These are phyloP conservation scores for Andricus curvator DNA, from an alignment of 2,888 invertebrate species.

Conservation along the genomic window DNA sequence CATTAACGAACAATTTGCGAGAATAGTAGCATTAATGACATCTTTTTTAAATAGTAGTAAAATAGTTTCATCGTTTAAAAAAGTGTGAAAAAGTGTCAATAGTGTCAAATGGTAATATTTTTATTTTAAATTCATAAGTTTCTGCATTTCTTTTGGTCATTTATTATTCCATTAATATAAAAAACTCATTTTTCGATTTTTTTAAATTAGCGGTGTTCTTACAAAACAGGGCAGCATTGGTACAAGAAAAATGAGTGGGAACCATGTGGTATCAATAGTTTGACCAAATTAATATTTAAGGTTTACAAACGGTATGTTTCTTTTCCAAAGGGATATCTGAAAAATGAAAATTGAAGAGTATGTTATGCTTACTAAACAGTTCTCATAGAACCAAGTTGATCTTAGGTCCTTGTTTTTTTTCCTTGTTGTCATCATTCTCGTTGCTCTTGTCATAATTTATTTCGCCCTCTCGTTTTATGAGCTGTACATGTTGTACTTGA, in stretches of 20 bases:
- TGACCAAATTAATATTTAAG: neutral
- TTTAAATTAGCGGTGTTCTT: too few relatives aligned
- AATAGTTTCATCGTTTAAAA: too few relatives aligned
- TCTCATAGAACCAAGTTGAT: conserved; percentile 25
- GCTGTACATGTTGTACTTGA: conserved; percentile 49
- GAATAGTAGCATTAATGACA: too few relatives aligned
- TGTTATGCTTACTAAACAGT: conserved; percentile 45
- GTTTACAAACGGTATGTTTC: neutral
- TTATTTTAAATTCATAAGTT: too few relatives aligned
- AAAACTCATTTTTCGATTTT: too few relatives aligned
- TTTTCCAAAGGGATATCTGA: neutral
- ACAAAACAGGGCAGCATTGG: neutral
- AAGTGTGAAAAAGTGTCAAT: too few relatives aligned
- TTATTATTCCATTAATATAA: too few relatives aligned
- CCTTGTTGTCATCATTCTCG: conserved; percentile 44
- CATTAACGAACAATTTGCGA: too few relatives aligned
- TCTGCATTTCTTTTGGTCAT: too few relatives aligned
- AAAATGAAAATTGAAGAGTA: conserved; percentile 40
- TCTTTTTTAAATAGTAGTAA: too few relatives aligned
- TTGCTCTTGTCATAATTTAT: conserved; percentile 42
- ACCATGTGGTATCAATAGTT: neutral
- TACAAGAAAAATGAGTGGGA: neutral
- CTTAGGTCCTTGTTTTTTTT: conserved; percentile 2
- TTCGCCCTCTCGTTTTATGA: conserved; percentile 34
- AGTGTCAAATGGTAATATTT: too few relatives aligned